phyloP scores from a whole-genome alignment of 2,888 invertebrate species.

The Acanthosepion lycidas region DNA sequence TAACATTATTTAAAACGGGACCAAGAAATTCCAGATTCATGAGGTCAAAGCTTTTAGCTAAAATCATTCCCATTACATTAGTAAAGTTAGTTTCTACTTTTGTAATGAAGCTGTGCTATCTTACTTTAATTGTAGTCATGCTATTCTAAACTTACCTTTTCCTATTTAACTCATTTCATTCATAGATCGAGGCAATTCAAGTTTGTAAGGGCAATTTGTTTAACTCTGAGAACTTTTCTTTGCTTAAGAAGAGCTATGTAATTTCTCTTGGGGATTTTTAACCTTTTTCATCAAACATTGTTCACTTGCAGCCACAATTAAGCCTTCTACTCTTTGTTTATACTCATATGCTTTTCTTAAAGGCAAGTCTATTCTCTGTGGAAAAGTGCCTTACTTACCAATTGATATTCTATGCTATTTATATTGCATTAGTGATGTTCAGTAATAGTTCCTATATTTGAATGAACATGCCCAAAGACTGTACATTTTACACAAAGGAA shows the following conservation, averaged over 20 bases:
- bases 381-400: not conserved
- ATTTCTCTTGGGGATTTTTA: conserved; percentile 11
- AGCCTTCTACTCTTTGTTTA: not conserved
- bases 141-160: not conserved
- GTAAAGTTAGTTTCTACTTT: not conserved
- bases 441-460: not conserved
- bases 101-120: not conserved
- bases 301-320: conserved; percentile 21
- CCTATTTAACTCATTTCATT: not conserved
- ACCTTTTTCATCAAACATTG: not conserved
- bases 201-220: not conserved
- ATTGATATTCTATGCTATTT: not conserved
- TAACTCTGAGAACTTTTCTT: not conserved
- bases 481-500: not conserved
- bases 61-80: not conserved
- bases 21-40: no score
- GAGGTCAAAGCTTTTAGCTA: not conserved
- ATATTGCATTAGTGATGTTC: conserved; percentile 20
- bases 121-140: not conserved
- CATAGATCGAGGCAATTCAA: not conserved
- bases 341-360: not conserved
- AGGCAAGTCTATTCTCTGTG: not conserved
- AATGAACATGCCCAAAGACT: not conserved
- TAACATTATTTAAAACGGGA: no score
- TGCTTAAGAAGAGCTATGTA: not conserved